phyloP scores from a whole-genome alignment of 1,140 invertebrate genomes.

The Penaeus vannamei region DNA sequence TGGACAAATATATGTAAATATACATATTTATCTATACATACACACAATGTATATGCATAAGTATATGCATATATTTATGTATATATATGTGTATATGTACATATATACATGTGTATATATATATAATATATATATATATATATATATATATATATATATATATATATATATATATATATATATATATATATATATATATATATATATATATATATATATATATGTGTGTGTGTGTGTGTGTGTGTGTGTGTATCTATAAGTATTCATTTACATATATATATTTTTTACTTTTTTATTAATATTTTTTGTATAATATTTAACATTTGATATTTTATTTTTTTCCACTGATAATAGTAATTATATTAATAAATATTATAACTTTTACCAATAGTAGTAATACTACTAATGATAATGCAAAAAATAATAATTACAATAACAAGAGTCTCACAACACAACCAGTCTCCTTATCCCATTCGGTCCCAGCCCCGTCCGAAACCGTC shows the following conservation, averaged over 20 bases:
- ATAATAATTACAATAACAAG: too few relatives aligned
- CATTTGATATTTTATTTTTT: too few relatives aligned
- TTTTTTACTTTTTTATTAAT: too few relatives aligned
- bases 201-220: conserved; percentile 33
- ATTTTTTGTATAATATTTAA: too few relatives aligned
- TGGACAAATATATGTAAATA: too few relatives aligned
- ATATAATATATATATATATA: conserved; percentile 21
- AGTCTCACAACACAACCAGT: too few relatives aligned
- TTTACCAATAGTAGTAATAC: too few relatives aligned
- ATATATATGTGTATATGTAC: conserved; percentile 18
- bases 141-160: not conserved
- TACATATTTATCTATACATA: conserved; percentile 17
- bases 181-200: conserved; percentile 33
- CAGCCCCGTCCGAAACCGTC: too few relatives aligned
- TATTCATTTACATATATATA: conserved; percentile 11
- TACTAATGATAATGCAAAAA: too few relatives aligned
- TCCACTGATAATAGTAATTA: too few relatives aligned
- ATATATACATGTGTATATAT: conserved; percentile 18
- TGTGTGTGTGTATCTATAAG: not conserved
- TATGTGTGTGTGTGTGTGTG: not conserved
- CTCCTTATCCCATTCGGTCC: too few relatives aligned
- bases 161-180: conserved; percentile 27
- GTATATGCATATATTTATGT: conserved; percentile 17
- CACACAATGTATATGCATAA: not conserved
- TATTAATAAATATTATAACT: too few relatives aligned